These are phyloP conservation scores for Schizopygopsis malacanthus DNA, from an alignment of 2,797 vertebrate genomes.

Conservation along the genomic window DNA sequence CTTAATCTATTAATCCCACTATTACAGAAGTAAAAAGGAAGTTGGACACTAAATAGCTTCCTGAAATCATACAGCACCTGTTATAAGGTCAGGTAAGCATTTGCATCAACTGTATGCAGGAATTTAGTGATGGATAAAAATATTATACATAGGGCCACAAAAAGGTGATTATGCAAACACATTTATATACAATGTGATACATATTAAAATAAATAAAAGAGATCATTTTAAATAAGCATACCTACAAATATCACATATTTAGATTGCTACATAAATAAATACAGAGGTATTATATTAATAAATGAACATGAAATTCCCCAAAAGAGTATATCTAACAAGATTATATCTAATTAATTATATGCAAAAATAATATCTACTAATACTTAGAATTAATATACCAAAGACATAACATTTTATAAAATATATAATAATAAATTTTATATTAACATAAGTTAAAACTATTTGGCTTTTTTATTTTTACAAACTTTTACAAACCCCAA, in stretches of 20 bases:
- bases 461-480: too few species aligned
- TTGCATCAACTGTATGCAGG: neutral
- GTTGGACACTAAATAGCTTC: neutral
- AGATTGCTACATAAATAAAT: neutral
- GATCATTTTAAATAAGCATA: neutral
- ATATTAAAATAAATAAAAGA: too few species aligned
- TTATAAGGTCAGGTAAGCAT: neutral
- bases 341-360: neutral
- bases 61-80: neutral
- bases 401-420: neutral
- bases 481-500: neutral
- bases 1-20: neutral
- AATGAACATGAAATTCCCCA: neutral
- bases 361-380: neutral
- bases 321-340: neutral
- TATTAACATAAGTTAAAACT: too few species aligned
- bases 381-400: neutral
- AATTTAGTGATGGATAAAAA: neutral
- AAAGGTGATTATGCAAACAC: neutral
- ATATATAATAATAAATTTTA: neutral
- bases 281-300: neutral
- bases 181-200: too few species aligned
- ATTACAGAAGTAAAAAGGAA: neutral
- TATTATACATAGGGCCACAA: neutral
- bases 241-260: neutral